Base-by-base conservation (phyloP, 37 sponge, comb jelly and placozoan species). In the Halisarca cf. caerulea region DNA sequence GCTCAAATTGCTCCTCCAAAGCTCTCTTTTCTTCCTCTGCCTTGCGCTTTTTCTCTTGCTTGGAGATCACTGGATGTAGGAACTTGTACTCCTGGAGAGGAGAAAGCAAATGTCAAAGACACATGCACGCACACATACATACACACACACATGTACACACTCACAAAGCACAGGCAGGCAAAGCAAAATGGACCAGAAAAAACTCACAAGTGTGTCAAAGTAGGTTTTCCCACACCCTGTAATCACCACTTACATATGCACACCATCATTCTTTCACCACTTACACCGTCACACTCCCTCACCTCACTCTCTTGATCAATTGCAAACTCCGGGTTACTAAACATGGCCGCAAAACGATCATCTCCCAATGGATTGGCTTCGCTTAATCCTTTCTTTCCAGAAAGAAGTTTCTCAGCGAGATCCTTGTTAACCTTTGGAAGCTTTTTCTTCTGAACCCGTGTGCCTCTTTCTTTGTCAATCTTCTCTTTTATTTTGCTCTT, bases 301-400 rank as follows among this genome's bases (percentile, higher is more conserved):
- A 88, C 89, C 80, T 96, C 94, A 79, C 96, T 98, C 83, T 94
- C 96, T 28, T 84, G 88, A 68, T 98, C 95, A 66, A 96, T 77
- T 81, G 96, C 84, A 68, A 92, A 98, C 80, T 94, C 90, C 17
- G 94, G 84, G 42, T 98, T 78, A 23, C 84, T 71, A 83, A 96
- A 98, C 87, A 98, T 75, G 39, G 86, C 82, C 17, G 89, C 73
- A 86, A 98, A 98, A 40, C 99, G 66, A 15, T 90, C 90, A 62
- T 97, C 97, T 45, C 90, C 93, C 18, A 94, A 35, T 4, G 90
- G 95, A 78, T 92, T 94, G 17, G 82, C 34, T n/a, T 37, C 39
- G 17, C 86, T 78, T 43, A 27, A 30, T 83, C 40, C 66, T 17
- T 72, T 83, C 44, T 80, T 61, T 4, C 55, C 37, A 0, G 70